phyloP scores from a whole-genome alignment of 2,797 vertebrate genomes.

The Poeciliopsis turneri region DNA sequence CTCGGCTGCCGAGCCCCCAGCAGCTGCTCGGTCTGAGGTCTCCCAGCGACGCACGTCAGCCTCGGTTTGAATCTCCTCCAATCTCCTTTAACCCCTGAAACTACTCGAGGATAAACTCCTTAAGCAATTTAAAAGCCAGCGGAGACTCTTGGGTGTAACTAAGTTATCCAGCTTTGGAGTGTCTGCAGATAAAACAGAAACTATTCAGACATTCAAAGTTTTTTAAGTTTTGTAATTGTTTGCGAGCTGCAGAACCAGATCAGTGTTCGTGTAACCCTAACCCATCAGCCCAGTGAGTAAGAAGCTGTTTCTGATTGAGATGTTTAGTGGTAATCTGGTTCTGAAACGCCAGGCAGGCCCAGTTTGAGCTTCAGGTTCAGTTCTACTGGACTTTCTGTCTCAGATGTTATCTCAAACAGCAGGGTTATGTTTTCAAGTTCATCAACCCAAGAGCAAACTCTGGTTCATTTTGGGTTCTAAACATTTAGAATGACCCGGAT shows the following conservation, averaged over 20 bases:
- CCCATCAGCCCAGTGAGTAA: background rate
- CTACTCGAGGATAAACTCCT: conserved; percentile 51
- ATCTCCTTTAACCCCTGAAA: conserved; percentile 47
- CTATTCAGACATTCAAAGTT: background rate
- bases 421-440: conserved; percentile 29
- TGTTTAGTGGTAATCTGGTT: background rate
- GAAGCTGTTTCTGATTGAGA: background rate
- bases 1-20: background rate
- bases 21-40: conserved; percentile 64
- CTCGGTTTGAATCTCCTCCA: conserved; percentile 35
- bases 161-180: background rate
- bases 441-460: conserved; percentile 5
- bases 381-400: conserved; percentile 22
- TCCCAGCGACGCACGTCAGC: conserved; percentile 27
- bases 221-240: background rate
- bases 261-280: background rate
- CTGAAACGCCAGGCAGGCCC: conserved; percentile 16
- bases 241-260: background rate
- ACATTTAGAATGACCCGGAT: background rate
- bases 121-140: conserved; percentile 25
- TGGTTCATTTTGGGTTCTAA: background rate
- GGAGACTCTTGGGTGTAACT: conserved; percentile 19
- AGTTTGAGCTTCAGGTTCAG: background rate
- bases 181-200: background rate
- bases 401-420: conserved; percentile 15